Evolutionary conservation across 1,140 invertebrate genomes (phyloP), one percentile per base, ranked within the genome.

Genomic region (Leucophenga varia): DNA sequence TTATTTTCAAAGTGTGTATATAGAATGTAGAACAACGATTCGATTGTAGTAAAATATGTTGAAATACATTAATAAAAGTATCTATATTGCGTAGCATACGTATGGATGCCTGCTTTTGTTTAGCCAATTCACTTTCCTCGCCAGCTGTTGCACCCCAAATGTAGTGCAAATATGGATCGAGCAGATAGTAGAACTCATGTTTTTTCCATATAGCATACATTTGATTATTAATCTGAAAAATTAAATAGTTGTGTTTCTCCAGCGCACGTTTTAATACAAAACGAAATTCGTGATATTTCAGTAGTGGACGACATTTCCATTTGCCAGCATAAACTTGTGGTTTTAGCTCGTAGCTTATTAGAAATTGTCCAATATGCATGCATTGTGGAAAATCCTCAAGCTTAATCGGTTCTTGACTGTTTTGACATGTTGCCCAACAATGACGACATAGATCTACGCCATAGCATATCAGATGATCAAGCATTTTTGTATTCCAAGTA

Each of bases 91-190:
- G 12, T 35, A 49, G 50, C 47, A 54, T 54, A 3, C 46, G 37
- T 6, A 54, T 7, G 4, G 37, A 45, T 9, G 47, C 47, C 28
- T 36, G 9, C 36, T 51, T 9, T 43, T 22, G 19, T 40, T 39
- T 16, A 34, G 31, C 6, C 12, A 31, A n/a, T 12, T 19, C 17
- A 25, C 39, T 12, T 25, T 31, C 3, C 16, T 39, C 13, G 5
- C 12, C 12, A 20, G 19, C 6, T 40, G 14, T 2, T 39, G 39
- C n/a, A 47, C n/a, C 17, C 38, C 30, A 1, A 43, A 34, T n/a
- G n/a, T n/a, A n/a, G 40, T 53, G 51, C 6, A 37, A 42, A 36
- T 46, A 54, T 10, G 52, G 52, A 43, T 54, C 52, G n/a, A 54
- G 42, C 2, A 54, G 22, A 18, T 54, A 54, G n/a, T 44, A 34